Percentiles rank a stretch among this genome's conserved stretches.
Conservation (phyloP, 2,888 invertebrate species). For the Limenitis arthemis region DNA sequence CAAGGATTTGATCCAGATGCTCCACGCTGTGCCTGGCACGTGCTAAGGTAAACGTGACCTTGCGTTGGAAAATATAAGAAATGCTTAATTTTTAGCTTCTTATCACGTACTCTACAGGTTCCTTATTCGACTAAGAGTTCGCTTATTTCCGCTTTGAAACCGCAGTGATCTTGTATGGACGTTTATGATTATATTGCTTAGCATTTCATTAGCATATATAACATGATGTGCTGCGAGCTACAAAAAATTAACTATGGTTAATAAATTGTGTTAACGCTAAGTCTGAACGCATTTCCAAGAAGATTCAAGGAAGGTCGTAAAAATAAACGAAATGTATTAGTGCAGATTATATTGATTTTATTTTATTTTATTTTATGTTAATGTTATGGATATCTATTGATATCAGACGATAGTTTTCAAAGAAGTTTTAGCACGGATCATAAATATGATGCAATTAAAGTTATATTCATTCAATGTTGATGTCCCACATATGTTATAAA, state of each 20-base stretch:
- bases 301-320: too few relatives aligned
- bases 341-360: too few relatives aligned
- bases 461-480: too few relatives aligned
- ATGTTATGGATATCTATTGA: too few relatives aligned
- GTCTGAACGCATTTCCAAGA: too few relatives aligned
- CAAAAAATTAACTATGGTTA: background rate
- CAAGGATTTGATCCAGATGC: slow-evolving; percentile 35
- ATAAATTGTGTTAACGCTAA: too few relatives aligned
- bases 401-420: too few relatives aligned
- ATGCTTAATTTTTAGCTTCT: slow-evolving; percentile 28
- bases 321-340: too few relatives aligned
- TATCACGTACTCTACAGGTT: slow-evolving; percentile 20
- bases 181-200: slow-evolving; percentile 16
- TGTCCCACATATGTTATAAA: too few relatives aligned
- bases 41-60: slow-evolving; percentile 57
- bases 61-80: slow-evolving; percentile 26
- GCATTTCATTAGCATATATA: slow-evolving; percentile 17
- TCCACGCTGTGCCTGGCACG: slow-evolving; percentile 39
- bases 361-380: too few relatives aligned
- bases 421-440: too few relatives aligned
- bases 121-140: slow-evolving; percentile 13
- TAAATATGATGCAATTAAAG: too few relatives aligned
- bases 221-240: slow-evolving; percentile 1
- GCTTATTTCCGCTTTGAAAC: slow-evolving; percentile 19
- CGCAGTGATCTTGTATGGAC: slow-evolving; percentile 13